Conservation (phyloP, 2,113 vertebrate species). For the Tychaedon coryphoeus region DNA sequence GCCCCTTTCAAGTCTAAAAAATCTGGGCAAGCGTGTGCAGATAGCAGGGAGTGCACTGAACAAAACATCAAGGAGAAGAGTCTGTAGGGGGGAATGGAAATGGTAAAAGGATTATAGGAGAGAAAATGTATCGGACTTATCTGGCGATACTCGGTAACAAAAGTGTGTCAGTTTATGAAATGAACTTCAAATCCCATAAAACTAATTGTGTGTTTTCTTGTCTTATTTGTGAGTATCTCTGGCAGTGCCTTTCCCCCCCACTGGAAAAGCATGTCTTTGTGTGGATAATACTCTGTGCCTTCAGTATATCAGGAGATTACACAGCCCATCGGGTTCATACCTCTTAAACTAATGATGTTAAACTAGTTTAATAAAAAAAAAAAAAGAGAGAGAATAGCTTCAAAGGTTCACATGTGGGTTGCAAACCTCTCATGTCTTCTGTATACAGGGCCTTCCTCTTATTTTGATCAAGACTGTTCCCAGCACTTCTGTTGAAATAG, state of each 20-base stretch:
- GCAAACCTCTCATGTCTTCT: constrained; percentile 64
- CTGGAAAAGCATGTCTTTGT: not conserved
- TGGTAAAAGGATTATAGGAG: constrained; percentile 28
- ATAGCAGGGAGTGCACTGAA: constrained; percentile 31
- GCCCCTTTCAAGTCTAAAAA: constrained; percentile 51
- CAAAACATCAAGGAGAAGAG: constrained; percentile 40
- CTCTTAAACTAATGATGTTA: constrained; percentile 55
- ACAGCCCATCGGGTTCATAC: not conserved
- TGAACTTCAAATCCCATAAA: constrained; percentile 45
- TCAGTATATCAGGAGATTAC: not conserved
- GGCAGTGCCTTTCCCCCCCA: not conserved
- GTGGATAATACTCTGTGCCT: not conserved
- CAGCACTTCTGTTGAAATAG: constrained; percentile 53
- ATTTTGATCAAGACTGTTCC: constrained; percentile 69
- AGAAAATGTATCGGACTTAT: constrained; percentile 17
- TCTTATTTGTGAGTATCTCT: constrained; percentile 24
- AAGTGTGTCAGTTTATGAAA: constrained; percentile 37
- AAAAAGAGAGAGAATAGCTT: constrained; percentile 10
- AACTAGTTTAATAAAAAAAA: constrained; percentile 18
- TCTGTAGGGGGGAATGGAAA: constrained; percentile 11
- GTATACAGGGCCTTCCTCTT: constrained; percentile 66
- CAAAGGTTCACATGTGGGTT: constrained; percentile 65
- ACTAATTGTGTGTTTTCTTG: constrained; percentile 19
- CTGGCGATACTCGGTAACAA: constrained; percentile 25
- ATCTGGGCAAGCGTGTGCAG: constrained; percentile 52